Base-by-base conservation (phyloP, 2,113 vertebrate species). In the Dendrocopos noguchii region DNA sequence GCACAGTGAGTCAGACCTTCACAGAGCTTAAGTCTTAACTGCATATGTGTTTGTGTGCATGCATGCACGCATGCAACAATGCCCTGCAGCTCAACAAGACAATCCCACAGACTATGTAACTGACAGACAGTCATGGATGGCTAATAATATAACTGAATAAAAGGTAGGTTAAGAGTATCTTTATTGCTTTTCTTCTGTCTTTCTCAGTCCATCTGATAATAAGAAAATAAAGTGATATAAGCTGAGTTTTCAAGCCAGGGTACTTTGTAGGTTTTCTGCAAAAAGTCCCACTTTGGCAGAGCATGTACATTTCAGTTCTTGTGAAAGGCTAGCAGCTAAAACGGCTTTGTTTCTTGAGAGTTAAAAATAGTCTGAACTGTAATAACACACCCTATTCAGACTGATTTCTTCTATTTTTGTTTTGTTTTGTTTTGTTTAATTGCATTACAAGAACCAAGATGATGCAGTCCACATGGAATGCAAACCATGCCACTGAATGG, bases 401-500 rank as follows among this genome's bases (percentile, higher is more conserved):
- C 88, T 21, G 80, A 96, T 91, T 96, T 95, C 34, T 17, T 87
- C 80, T 89, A n/a, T 93, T 96, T 94, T 85, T 93, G 94, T 96
- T 91, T 17, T 88, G 81, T 89, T 93, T 96, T 94, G 85, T 93
- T 95, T 96, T 91, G 80, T 96, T 97, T 94, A 83, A 91, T 95
- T 96, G 90, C 95, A 94, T 96, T 97, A 96, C 96, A 97, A 92
- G 80, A 96, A 95, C 94, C 71, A 91, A 79, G 88, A 95, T 92
- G 88, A 96, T 77, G 91, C 84, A 95, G 95, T 82, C 82, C 84
- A 93, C 88, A 82, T 94, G 97, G 98, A 98, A 98, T 98, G 97
- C 84, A 95, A 98, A 97, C 96, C 97, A 98, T 95, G 97, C 97
- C 97, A 96, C 88, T 80, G 96, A 96, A 97, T 95, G 47, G 29